Percentiles rank a stretch among this genome's conserved stretches.
phyloP scores from a whole-genome alignment of 2,888 invertebrate genomes.

The Nemurella pictetii region DNA sequence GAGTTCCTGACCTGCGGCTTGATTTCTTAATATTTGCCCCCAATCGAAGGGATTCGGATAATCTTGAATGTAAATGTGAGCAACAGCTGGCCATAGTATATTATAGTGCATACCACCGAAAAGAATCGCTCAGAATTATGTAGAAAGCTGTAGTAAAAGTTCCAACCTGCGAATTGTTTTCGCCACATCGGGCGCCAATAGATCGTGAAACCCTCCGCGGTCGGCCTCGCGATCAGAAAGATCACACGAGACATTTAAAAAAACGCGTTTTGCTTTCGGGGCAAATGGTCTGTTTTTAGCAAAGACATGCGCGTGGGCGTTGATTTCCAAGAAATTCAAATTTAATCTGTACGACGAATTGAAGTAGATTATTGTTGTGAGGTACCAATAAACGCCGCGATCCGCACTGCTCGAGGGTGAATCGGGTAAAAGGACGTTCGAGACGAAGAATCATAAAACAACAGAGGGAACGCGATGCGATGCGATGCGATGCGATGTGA shows the following conservation, averaged over 20 bases:
- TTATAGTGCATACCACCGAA: neutral
- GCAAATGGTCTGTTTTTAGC: neutral
- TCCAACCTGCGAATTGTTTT: neutral
- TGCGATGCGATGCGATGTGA: no score
- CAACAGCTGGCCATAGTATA: neutral
- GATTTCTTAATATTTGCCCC: neutral
- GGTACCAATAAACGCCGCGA: neutral
- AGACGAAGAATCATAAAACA: neutral
- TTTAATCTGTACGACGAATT: neutral
- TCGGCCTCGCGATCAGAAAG: neutral
- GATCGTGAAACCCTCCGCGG: neutral
- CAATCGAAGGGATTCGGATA: neutral
- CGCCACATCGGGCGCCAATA: neutral
- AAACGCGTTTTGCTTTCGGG: neutral
- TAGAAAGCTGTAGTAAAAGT: neutral
- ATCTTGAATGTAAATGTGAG: neutral
- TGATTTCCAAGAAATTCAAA: conserved; percentile 18
- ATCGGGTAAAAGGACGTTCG: neutral
- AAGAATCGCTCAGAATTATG: neutral
- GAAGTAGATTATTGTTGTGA: neutral
- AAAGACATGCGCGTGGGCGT: conserved; percentile 9
- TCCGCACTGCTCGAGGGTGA: neutral
- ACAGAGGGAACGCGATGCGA: neutral
- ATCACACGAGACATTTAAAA: neutral
- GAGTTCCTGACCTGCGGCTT: neutral